A percentile compares a stretch with the other conserved stretches of the same genome.
phyloP scores from a whole-genome alignment of 2,888 invertebrate genomes.

The Chalcosyrphus nemorum region DNA sequence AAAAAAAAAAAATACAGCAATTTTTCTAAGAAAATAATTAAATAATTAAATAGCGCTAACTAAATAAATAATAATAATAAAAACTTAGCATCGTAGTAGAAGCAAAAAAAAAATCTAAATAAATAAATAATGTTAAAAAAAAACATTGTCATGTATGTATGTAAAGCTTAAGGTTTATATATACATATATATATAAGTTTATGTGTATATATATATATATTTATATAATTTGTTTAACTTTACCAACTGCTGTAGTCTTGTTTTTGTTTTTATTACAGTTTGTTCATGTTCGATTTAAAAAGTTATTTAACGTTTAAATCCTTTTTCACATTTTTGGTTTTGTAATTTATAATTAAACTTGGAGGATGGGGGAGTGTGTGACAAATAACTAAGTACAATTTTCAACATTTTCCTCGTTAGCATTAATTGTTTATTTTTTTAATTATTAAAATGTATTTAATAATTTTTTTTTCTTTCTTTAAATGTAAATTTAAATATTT shows the following conservation, averaged over 20 bases:
- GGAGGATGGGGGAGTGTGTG: conserved; percentile 14
- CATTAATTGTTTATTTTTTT: conserved; percentile 19
- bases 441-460: conserved; percentile 5
- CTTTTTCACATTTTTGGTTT: background rate
- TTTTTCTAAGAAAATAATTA: too few relatives aligned
- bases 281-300: conserved; percentile 16
- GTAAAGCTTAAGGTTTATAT: conserved; percentile 41
- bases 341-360: conserved; percentile 19
- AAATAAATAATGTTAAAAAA: conserved; percentile 8
- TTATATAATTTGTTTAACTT: conserved; percentile 2
- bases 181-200: too few relatives aligned
- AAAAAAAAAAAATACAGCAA: background rate
- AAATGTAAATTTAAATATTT: conserved; percentile 49
- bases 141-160: conserved; percentile 31
- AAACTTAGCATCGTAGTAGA: conserved; percentile 8
- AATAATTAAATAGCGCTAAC: conserved; percentile 6
- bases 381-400: conserved; percentile 50
- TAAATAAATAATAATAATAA: conserved; percentile 3
- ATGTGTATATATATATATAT: background rate
- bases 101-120: conserved; percentile 13
- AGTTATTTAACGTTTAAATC: conserved; percentile 21
- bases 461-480: conserved; percentile 14
- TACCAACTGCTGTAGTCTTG: conserved; percentile 41
- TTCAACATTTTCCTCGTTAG: conserved; percentile 36
- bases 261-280: conserved; percentile 17